phyloP scores from a whole-genome alignment of 2,888 invertebrate species.

The Lomographa bimaculata region DNA sequence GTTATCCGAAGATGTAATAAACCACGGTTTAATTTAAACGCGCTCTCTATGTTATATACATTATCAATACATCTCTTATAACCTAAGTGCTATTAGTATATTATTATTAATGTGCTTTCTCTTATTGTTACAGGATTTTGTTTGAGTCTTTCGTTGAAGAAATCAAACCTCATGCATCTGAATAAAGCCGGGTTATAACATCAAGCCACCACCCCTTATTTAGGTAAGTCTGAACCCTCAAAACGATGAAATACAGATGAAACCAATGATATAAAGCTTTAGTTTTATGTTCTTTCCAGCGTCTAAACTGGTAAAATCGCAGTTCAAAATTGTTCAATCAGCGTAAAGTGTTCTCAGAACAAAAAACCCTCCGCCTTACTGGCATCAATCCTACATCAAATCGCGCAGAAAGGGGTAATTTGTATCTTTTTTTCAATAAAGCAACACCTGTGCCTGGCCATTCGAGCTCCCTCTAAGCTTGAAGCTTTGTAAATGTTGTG shows the following conservation, averaged over 20 bases:
- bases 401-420: slow-evolving; percentile 71
- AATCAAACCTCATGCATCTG: slow-evolving; percentile 58
- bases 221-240: slow-evolving; percentile 54
- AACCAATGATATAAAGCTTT: too few species aligned
- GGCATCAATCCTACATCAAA: slow-evolving; percentile 64
- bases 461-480: slow-evolving; percentile 71
- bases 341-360: slow-evolving; percentile 29
- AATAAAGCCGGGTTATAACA: slow-evolving; percentile 67
- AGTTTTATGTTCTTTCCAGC: too few species aligned
- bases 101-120: slow-evolving; percentile 6
- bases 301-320: too few species aligned
- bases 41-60: too few species aligned
- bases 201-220: slow-evolving; percentile 63
- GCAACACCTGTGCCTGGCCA: slow-evolving; percentile 74
- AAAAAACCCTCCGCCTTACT: slow-evolving; percentile 38
- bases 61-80: too few species aligned
- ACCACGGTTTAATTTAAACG: slow-evolving; percentile 48
- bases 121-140: slow-evolving; percentile 66
- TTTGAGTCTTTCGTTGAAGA: slow-evolving; percentile 29
- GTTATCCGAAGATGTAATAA: slow-evolving; percentile 64
- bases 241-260: too few species aligned
- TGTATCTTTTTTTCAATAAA: slow-evolving; percentile 81
- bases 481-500: slow-evolving; percentile 76
- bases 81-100: too few species aligned
- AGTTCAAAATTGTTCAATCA: slow-evolving; percentile 24